Evolutionary conservation across 2,113 vertebrate genomes (phyloP).

Genomic region (Otolemur garnettii): DNA sequence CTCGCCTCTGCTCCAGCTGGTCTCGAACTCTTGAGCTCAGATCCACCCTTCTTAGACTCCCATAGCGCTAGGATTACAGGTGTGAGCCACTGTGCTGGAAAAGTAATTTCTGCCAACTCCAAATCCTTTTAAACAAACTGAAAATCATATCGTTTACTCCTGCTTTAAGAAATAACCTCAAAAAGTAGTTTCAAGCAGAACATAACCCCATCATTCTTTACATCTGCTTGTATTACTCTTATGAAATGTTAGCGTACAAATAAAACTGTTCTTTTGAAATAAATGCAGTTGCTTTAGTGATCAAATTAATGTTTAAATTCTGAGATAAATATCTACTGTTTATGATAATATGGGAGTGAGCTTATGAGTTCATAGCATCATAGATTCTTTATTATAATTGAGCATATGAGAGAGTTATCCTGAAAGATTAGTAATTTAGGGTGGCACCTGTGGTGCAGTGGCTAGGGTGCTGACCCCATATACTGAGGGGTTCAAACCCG

Average conservation of each 20-base stretch:
- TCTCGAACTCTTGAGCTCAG: too few species aligned
- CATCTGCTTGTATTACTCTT: background rate
- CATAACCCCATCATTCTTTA: background rate
- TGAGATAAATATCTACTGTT: background rate
- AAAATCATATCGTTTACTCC: background rate
- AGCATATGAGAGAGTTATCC: conserved; percentile 14
- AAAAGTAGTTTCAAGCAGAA: background rate
- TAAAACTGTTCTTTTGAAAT: background rate
- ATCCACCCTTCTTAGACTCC: too few species aligned
- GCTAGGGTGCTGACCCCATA: too few species aligned
- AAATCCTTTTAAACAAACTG: background rate
- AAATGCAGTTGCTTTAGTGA: background rate
- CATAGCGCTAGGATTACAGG: too few species aligned
- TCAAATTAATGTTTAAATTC: conserved; percentile 10
- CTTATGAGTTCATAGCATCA: background rate
- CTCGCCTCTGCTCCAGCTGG: too few species aligned
- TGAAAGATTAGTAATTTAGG: background rate
- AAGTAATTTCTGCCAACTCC: background rate
- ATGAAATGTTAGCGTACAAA: background rate
- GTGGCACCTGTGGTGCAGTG: too few species aligned
- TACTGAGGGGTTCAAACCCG: too few species aligned
- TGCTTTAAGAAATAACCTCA: conserved; percentile 28
- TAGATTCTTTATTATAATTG: background rate
- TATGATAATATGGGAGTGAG: background rate
- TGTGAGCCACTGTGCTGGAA: too few species aligned